A percentile compares a stretch with the other conserved stretches of the same genome.
These are phyloP conservation scores for Phortica okadai DNA, from an alignment of 2,888 invertebrate species.

Conservation along the genomic window DNA sequence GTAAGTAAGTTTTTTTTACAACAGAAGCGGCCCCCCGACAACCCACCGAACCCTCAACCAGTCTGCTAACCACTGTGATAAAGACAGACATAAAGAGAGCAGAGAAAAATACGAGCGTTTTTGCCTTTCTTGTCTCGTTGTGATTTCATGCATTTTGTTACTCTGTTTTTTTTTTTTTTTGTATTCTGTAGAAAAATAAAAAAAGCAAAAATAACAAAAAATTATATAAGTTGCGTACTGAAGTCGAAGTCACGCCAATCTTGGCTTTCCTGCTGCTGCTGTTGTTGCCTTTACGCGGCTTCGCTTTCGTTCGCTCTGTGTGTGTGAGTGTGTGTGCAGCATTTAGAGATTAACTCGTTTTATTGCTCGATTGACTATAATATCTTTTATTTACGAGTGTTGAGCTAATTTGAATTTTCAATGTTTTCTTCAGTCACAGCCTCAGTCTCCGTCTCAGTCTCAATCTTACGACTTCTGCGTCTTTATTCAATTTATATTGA, in stretches of 20 bases:
- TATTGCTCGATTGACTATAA: slow-evolving; percentile 71
- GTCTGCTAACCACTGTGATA: too few relatives aligned
- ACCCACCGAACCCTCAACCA: too few relatives aligned
- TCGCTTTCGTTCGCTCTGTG: slow-evolving; percentile 31
- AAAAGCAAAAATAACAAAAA: not conserved
- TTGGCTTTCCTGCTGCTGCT: slow-evolving; percentile 49
- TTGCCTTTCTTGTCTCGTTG: not conserved
- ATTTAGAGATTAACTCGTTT: slow-evolving; percentile 71
- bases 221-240: not conserved
- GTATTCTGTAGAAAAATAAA: not conserved
- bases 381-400: slow-evolving; percentile 74
- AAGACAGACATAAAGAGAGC: too few relatives aligned
- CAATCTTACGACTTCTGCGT: slow-evolving; percentile 44
- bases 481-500: slow-evolving; percentile 56
- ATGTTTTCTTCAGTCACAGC: slow-evolving; percentile 56
- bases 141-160: slow-evolving; percentile 15
- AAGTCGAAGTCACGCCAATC: not conserved
- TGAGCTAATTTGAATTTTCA: slow-evolving; percentile 74
- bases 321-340: slow-evolving; percentile 43
- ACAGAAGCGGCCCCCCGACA: too few relatives aligned
- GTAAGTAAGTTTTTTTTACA: too few relatives aligned
- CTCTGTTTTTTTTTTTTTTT: slow-evolving; percentile 37
- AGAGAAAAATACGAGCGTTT: not conserved
- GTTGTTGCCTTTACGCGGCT: slow-evolving; percentile 36
- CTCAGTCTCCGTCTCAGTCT: not conserved